Evolutionary conservation across 2,888 invertebrate genomes (phyloP).

Genomic region (Plagiodera versicolora): DNA sequence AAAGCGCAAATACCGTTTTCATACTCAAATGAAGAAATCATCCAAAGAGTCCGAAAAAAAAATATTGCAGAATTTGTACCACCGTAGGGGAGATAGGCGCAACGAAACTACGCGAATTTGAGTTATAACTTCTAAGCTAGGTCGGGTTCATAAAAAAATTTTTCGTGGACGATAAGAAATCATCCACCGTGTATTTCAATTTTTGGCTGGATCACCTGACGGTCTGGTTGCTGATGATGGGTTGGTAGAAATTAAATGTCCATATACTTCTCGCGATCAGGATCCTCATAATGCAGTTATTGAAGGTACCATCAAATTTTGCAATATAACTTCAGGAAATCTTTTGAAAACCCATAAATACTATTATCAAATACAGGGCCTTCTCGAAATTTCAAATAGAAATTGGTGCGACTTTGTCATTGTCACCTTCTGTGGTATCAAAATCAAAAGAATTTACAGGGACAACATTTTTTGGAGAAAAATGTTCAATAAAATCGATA

Average conservation of each 20-base stretch:
- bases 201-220: background rate
- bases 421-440: background rate
- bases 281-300: background rate
- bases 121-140: too few relatives aligned
- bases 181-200: too few relatives aligned
- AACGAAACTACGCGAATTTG: too few relatives aligned
- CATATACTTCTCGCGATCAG: background rate
- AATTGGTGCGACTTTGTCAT: constrained; percentile 12
- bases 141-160: too few relatives aligned
- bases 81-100: too few relatives aligned
- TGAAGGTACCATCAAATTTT: background rate
- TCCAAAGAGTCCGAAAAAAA: too few relatives aligned
- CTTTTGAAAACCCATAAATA: constrained; percentile 7
- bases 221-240: background rate
- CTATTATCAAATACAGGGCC: constrained; percentile 12
- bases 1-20: too few relatives aligned
- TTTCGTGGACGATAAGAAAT: too few relatives aligned
- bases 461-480: background rate
- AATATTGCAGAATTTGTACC: too few relatives aligned
- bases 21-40: too few relatives aligned
- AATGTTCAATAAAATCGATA: background rate
- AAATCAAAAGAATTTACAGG: background rate
- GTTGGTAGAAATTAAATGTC: background rate
- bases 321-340: background rate
- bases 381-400: constrained; percentile 4